A percentile compares a stretch with the other conserved stretches of the same genome.
Conservation (phyloP, 1,140 invertebrate species). For the Psilanteris sp. region DNA sequence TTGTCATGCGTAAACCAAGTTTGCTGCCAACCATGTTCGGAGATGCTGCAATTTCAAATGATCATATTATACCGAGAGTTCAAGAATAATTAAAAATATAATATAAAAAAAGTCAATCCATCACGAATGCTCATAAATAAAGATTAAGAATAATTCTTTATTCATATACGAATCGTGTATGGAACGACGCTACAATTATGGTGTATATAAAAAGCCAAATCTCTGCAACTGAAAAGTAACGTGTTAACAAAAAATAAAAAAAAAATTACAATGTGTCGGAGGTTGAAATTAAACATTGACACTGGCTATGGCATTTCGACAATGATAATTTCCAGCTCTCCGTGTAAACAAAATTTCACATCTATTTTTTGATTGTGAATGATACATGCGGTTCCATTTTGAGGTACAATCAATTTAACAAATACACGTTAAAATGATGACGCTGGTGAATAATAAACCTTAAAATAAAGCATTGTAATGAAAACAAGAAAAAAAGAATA, state of each 20-base stretch:
- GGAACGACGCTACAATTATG: constrained; percentile 29
- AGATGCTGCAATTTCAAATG: constrained; percentile 82
- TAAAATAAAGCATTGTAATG: too few relatives aligned
- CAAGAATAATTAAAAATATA: too few relatives aligned
- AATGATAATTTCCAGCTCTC: constrained; percentile 5
- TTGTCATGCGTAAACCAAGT: constrained; percentile 92
- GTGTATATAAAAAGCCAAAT: constrained; percentile 52
- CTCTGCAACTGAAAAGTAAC: constrained; percentile 63
- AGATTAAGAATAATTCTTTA: neutral
- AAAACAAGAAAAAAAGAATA: constrained; percentile 6
- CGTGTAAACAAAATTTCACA: constrained; percentile 55
- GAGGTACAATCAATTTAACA: constrained; percentile 8
- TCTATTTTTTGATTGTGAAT: constrained; percentile 24
- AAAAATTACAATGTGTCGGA: neutral
- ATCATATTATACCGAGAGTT: too few relatives aligned
- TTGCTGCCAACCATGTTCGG: constrained; percentile 89
- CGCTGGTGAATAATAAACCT: too few relatives aligned
- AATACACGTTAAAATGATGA: too few relatives aligned
- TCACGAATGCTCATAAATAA: neutral
- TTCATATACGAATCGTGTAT: neutral
- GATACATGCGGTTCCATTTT: constrained; percentile 14
- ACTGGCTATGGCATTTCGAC: neutral
- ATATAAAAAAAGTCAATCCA: too few relatives aligned
- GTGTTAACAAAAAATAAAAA: constrained; percentile 2
- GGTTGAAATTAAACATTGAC: neutral